Evolutionary conservation across 2,888 invertebrate species (phyloP), one percentile per base, ranked within the genome.

Genomic region (Mactromeris polynyma): DNA sequence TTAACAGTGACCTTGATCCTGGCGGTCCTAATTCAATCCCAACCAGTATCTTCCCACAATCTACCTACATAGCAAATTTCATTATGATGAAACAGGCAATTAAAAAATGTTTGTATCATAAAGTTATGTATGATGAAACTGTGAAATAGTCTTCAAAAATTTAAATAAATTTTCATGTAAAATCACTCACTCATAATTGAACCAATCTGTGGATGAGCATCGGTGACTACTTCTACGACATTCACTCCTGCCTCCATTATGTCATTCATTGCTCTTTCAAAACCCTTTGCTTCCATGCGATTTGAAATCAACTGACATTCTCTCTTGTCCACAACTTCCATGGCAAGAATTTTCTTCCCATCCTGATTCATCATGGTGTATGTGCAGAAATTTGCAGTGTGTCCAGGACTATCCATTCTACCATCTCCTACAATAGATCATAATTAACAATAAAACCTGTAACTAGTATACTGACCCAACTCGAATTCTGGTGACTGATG

Each of bases 331-430:
- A 83, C 69, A n/a, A 58, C 26, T 58, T 58, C n/a, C 58, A 58
- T 58, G 21, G 58, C 58, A 2, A 58, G 58, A 58, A 81, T 78
- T 0, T 33, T 14, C 19, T 83, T 83, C 0, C 33, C 69, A 4
- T 54, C 21, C 69, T 83, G 82, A 11, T 83, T 69, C 82, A 40
- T 36, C 2, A 83, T 38, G 3, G 82, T 83, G 69, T 83, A 83
- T 19, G 82, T 83, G 38, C 82, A 82, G 31, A 31, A 83, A 33
- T 83, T 64, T 0, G 82, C 69, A 33, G 26, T 33, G 33, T 83
- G 26, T 9, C 82, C 82, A n/a, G 82, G 82, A 40, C 26, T 40
- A 40, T 69, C 69, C 82, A 83, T 83, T 38, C 69, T n/a, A 19
- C 69, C 40, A 83, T 83, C 82, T n/a, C 82, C 82, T 82, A 21